A percentile compares a stretch with the other conserved stretches of the same genome.
Conservation (phyloP, 2,888 invertebrate species). For the Mongoloraphidia duomilia region DNA sequence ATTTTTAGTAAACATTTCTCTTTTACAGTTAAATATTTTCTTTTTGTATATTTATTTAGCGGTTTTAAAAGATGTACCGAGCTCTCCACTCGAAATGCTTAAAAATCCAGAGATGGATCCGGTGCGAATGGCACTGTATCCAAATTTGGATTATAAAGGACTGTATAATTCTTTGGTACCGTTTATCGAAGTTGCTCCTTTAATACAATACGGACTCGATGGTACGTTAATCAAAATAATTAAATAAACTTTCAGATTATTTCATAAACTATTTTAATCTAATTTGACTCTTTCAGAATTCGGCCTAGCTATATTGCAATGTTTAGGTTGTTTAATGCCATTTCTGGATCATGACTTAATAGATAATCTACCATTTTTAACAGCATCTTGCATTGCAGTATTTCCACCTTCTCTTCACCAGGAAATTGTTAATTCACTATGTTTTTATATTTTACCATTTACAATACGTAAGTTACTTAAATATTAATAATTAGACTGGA, state of each 20-base stretch:
- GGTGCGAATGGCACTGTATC: slow-evolving; percentile 80
- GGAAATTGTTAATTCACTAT: slow-evolving; percentile 86
- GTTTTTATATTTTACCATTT: slow-evolving; percentile 92
- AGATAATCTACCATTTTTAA: slow-evolving; percentile 87
- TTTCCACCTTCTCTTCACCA: slow-evolving; percentile 83
- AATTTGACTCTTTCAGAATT: slow-evolving; percentile 50
- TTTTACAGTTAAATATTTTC: background rate
- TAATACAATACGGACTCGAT: slow-evolving; percentile 76
- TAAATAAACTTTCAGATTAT: background rate
- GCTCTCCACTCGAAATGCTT: slow-evolving; percentile 82
- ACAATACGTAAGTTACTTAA: slow-evolving; percentile 62
- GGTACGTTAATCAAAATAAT: slow-evolving; percentile 33
- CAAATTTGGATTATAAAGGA: slow-evolving; percentile 92
- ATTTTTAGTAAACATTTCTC: background rate
- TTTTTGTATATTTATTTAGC: slow-evolving; percentile 38
- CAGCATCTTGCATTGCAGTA: slow-evolving; percentile 86
- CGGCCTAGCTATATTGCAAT: slow-evolving; percentile 85
- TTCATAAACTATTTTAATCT: background rate
- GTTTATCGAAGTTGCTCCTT: slow-evolving; percentile 85
- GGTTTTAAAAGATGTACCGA: slow-evolving; percentile 91
- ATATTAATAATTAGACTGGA: too few relatives aligned
- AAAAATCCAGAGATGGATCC: slow-evolving; percentile 75
- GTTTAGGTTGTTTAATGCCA: slow-evolving; percentile 85
- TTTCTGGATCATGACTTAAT: slow-evolving; percentile 93
- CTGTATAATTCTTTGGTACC: slow-evolving; percentile 83